A percentile compares a stretch with the other conserved stretches of the same genome.
Conservation (phyloP, 2,797 vertebrate genomes). For the Urophycis tenuis region DNA sequence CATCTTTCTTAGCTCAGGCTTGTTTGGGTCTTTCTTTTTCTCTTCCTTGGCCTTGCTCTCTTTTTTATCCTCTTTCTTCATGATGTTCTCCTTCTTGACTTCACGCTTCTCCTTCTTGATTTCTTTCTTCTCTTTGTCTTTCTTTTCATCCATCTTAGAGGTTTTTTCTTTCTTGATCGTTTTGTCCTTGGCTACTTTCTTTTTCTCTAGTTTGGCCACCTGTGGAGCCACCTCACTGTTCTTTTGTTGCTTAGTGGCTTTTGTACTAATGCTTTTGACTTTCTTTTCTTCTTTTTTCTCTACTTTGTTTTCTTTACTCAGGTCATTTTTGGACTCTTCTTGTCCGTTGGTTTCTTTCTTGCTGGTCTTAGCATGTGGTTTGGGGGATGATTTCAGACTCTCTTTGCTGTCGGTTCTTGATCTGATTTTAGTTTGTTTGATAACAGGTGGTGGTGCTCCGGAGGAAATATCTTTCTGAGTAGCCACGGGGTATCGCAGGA, state of each 20-base stretch:
- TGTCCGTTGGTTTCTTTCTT: conserved; percentile 79
- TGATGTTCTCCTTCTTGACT: conserved; percentile 69
- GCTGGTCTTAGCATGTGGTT: conserved; percentile 75
- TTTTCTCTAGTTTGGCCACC: conserved; percentile 83
- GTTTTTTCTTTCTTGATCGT: conserved; percentile 82
- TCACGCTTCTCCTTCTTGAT: conserved; percentile 79
- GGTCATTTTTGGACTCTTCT: conserved; percentile 79
- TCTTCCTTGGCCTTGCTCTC: conserved; percentile 84
- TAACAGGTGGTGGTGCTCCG: conserved; percentile 75
- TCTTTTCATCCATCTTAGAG: conserved; percentile 92
- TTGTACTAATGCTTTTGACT: conserved; percentile 75
- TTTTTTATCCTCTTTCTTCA: conserved; percentile 88
- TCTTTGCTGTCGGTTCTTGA: conserved; percentile 96
- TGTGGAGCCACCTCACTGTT: conserved; percentile 74
- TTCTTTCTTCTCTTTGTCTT: conserved; percentile 96
- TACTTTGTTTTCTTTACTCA: conserved; percentile 79
- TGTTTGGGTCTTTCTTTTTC: conserved; percentile 84
- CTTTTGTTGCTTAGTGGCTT: conserved; percentile 79
- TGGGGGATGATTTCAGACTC: conserved; percentile 89
- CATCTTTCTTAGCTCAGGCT: conserved; percentile 84
- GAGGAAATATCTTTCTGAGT: conserved; percentile 90
- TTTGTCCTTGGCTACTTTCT: conserved; percentile 86
- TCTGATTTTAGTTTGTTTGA: conserved; percentile 93
- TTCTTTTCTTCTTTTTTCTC: conserved; percentile 84
- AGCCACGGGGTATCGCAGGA: conserved; percentile 89